Evolutionary conservation across 1,140 invertebrate species (phyloP).

Genomic region (Calephelis virginiensis): DNA sequence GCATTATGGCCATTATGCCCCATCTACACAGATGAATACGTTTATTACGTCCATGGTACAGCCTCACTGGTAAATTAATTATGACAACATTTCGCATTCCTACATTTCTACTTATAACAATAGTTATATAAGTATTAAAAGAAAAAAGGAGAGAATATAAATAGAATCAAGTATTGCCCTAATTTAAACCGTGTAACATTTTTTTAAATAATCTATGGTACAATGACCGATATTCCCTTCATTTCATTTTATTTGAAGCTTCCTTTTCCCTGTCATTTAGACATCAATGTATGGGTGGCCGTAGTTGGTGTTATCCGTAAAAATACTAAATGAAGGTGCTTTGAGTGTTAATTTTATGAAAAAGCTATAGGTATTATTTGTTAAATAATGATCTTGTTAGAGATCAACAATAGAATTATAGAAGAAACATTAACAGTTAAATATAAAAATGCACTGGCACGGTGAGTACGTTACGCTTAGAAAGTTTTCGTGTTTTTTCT

Average conservation of each 20-base stretch:
- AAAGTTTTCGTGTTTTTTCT: conserved; percentile 67
- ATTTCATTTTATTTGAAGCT: conserved; percentile 57
- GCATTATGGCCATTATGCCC: too few species aligned
- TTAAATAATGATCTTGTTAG: conserved; percentile 96
- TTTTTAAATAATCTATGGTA: conserved; percentile 40
- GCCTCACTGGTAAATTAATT: too few species aligned
- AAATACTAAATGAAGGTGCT: conserved; percentile 77
- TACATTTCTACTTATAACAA: too few species aligned
- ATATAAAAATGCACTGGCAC: conserved; percentile 95
- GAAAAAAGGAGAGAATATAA: not conserved
- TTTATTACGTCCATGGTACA: too few species aligned
- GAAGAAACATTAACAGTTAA: conserved; percentile 96
- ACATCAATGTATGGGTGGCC: conserved; percentile 69
- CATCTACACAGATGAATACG: too few species aligned
- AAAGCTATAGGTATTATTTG: conserved; percentile 75
- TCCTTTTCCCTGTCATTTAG: conserved; percentile 67
- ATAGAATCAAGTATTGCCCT: not conserved
- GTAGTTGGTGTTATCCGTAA: conserved; percentile 66
- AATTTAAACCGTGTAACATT: not conserved
- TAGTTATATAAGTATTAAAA: not conserved
- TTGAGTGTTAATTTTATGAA: conserved; percentile 77
- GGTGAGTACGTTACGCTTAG: conserved; percentile 86
- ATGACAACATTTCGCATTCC: too few species aligned
- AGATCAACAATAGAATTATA: conserved; percentile 98
- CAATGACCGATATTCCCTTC: conserved; percentile 48